Evolutionary conservation across 1,140 invertebrate species (phyloP).

Genomic region (Matsumurasca onukii): DNA sequence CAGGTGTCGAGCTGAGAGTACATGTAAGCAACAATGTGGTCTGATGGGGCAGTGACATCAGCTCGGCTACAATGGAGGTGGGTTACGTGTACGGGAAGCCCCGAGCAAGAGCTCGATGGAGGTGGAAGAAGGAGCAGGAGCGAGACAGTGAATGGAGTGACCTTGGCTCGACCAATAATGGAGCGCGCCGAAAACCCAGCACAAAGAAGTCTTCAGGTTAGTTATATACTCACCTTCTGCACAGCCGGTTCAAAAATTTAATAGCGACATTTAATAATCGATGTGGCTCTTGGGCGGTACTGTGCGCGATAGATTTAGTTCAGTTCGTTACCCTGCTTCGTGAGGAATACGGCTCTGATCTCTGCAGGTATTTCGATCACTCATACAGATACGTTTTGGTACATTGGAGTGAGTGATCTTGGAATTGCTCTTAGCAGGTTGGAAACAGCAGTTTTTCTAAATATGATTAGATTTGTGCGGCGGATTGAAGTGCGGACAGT

Average conservation of each 20-base stretch:
- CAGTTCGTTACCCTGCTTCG: not conserved
- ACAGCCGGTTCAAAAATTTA: conserved; percentile 5
- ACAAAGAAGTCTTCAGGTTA: conserved; percentile 13
- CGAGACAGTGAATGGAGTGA: not conserved
- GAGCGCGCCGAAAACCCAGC: not conserved
- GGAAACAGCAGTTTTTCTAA: too few species aligned
- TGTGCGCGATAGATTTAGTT: not conserved
- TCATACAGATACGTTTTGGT: too few species aligned
- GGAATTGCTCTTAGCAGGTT: too few species aligned
- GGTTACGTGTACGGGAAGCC: conserved; percentile 18
- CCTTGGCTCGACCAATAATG: not conserved
- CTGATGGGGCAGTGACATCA: too few species aligned
- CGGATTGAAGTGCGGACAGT: too few species aligned
- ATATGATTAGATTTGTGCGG: too few species aligned
- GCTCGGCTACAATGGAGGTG: conserved; percentile 12
- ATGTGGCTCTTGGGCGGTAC: not conserved
- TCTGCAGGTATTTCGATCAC: too few species aligned
- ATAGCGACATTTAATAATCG: not conserved
- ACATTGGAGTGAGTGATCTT: too few species aligned
- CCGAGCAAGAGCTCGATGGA: too few species aligned
- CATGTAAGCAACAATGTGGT: too few species aligned
- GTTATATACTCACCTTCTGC: conserved; percentile 19
- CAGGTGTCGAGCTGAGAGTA: too few species aligned
- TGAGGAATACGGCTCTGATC: conserved; percentile 7
- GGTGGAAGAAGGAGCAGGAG: not conserved